Conservation (phyloP, 2,888 invertebrate genomes). For the Drosophila fungiperda region DNA sequence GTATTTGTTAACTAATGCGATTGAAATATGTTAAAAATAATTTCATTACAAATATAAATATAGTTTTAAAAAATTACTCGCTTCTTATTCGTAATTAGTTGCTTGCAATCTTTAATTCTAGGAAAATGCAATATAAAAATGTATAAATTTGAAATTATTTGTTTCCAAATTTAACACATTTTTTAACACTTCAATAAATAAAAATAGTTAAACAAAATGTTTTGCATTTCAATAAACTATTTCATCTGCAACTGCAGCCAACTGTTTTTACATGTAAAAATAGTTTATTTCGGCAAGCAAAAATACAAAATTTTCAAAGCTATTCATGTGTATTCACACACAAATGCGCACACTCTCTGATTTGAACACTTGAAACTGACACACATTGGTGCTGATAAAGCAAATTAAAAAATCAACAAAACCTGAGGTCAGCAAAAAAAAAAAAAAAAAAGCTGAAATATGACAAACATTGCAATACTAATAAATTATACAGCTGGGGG, state of each 20-base stretch:
- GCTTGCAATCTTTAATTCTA: not conserved
- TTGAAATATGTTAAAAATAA: not conserved
- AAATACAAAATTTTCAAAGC: conserved; percentile 15
- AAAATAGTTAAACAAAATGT: not conserved
- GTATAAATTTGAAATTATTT: not conserved
- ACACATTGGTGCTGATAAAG: conserved; percentile 36
- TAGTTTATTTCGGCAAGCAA: not conserved
- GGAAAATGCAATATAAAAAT: not conserved
- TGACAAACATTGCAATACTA: conserved; percentile 35
- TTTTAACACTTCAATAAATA: not conserved
- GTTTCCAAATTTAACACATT: accelerated
- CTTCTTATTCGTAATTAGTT: not conserved
- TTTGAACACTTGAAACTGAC: conserved; percentile 2
- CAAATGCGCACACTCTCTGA: conserved; percentile 13
- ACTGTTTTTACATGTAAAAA: not conserved
- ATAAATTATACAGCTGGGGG: conserved; percentile 49
- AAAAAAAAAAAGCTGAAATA: conserved; percentile 2
- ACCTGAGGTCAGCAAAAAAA: conserved; percentile 1
- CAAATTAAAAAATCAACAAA: conserved; percentile 44
- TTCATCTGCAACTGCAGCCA: not conserved
- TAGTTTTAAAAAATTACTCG: not conserved
- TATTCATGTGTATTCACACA: conserved; percentile 18
- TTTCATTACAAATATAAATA: not conserved
- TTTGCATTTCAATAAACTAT: not conserved
- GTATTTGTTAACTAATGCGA: not conserved